Conservation (phyloP, 2,888 invertebrate genomes). For the Tetheella fluctuosa region DNA sequence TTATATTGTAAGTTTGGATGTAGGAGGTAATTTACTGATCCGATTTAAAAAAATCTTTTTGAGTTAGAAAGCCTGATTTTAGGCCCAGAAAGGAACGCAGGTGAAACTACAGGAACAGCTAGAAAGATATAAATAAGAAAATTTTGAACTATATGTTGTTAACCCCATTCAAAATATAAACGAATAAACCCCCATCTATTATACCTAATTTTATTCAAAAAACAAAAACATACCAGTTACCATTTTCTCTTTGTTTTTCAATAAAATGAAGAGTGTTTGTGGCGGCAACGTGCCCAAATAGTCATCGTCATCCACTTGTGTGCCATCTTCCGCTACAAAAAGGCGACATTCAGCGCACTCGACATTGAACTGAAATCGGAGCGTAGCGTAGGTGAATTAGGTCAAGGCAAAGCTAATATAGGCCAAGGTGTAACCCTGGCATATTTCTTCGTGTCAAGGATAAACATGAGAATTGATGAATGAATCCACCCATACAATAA, state of each 20-base stretch:
- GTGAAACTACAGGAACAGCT: no score
- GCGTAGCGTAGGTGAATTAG: slow-evolving; percentile 42
- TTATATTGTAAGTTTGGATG: no score
- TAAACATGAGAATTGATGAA: slow-evolving; percentile 43
- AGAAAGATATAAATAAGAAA: no score
- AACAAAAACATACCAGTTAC: slow-evolving; percentile 79
- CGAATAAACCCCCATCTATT: no score
- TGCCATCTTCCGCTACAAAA: slow-evolving; percentile 87
- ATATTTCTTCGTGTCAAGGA: slow-evolving; percentile 43
- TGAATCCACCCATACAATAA: slow-evolving; percentile 33
- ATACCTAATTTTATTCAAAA: no score
- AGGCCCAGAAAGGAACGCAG: no score
- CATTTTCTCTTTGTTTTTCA: slow-evolving; percentile 79
- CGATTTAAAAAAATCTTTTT: no score
- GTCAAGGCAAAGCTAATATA: slow-evolving; percentile 60
- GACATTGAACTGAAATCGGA: slow-evolving; percentile 75
- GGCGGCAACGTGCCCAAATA: slow-evolving; percentile 89
- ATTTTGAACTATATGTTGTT: no score
- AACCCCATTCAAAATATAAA: no score
- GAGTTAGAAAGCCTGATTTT: no score
- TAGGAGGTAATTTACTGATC: no score
- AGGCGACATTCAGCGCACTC: slow-evolving; percentile 77
- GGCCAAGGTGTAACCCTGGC: slow-evolving; percentile 72
- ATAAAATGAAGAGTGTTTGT: slow-evolving; percentile 89
- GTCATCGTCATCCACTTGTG: slow-evolving; percentile 89